A percentile compares a stretch with the other conserved stretches of the same genome.
phyloP scores from a whole-genome alignment of 2,888 invertebrate species.

The Drosophila vallismaia region DNA sequence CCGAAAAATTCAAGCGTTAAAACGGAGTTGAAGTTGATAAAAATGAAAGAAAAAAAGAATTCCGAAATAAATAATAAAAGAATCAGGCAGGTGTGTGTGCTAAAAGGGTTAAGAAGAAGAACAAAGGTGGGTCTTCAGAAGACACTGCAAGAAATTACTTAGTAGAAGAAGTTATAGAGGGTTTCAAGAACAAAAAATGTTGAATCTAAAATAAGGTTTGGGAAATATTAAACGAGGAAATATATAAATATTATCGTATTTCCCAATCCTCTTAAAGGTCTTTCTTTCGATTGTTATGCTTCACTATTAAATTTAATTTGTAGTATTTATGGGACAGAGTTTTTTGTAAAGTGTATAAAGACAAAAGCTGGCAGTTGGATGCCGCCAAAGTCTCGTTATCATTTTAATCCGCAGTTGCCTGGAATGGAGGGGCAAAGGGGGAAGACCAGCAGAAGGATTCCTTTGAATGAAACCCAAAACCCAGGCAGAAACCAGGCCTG shows the following conservation, averaged over 20 bases:
- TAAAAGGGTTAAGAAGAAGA: constrained; percentile 1
- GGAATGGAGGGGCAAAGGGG: constrained; percentile 2
- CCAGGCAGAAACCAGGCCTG: constrained; percentile 8
- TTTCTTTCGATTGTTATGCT: too few species aligned
- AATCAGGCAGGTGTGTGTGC: constrained; percentile 24
- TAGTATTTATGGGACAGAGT: not conserved
- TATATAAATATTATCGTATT: too few species aligned
- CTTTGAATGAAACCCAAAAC: constrained; percentile 80
- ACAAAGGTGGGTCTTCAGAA: not conserved
- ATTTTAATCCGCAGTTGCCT: constrained; percentile 66
- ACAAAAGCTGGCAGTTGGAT: constrained; percentile 27
- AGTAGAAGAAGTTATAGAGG: not conserved
- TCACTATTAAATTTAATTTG: too few species aligned
- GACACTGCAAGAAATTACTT: constrained; percentile 9
- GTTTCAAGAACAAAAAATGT: too few species aligned
- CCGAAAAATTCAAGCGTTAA: constrained; percentile 55
- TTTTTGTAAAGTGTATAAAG: constrained; percentile 8
- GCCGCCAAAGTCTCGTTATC: constrained; percentile 70
- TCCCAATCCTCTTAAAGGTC: too few species aligned
- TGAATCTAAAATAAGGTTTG: too few species aligned
- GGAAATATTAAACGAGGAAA: too few species aligned
- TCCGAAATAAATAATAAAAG: not conserved
- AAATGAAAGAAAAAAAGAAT: not conserved
- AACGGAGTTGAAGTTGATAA: constrained; percentile 40
- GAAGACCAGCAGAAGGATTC: constrained; percentile 47